Conservation (phyloP, 2,888 invertebrate species). For the Thecophora atra region DNA sequence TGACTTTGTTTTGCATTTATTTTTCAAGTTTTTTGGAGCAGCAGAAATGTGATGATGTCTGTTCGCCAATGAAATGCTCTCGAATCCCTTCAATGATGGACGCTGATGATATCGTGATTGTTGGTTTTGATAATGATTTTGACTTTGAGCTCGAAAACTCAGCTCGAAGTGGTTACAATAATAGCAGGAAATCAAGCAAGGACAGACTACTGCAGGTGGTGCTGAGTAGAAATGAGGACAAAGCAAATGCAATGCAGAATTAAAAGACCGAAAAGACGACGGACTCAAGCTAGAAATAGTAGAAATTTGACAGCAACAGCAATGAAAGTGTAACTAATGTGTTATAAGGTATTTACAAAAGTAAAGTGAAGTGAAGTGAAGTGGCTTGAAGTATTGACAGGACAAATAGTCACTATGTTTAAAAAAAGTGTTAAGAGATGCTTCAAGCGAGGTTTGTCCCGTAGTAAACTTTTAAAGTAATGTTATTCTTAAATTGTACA, state of each 20-base stretch:
- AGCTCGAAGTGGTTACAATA: not conserved
- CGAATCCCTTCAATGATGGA: not conserved
- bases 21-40: not conserved
- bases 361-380: too few relatives aligned
- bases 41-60: not conserved
- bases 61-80: slow-evolving; percentile 7
- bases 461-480: too few relatives aligned
- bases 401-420: too few relatives aligned
- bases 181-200: not conserved
- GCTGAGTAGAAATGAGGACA: not conserved
- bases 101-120: not conserved
- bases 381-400: too few relatives aligned
- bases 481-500: too few relatives aligned
- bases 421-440: too few relatives aligned
- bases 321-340: too few relatives aligned
- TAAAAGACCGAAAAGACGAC: not conserved
- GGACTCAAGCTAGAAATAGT: too few relatives aligned
- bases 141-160: slow-evolving; percentile 17
- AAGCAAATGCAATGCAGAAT: not conserved
- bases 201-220: not conserved
- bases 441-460: too few relatives aligned
- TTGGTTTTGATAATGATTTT: slow-evolving; percentile 26
- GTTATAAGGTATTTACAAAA: too few relatives aligned
- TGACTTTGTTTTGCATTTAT: not conserved
- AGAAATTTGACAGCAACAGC: too few relatives aligned